Conservation (phyloP, 2,888 invertebrate species). For the Desoria tigrina region DNA sequence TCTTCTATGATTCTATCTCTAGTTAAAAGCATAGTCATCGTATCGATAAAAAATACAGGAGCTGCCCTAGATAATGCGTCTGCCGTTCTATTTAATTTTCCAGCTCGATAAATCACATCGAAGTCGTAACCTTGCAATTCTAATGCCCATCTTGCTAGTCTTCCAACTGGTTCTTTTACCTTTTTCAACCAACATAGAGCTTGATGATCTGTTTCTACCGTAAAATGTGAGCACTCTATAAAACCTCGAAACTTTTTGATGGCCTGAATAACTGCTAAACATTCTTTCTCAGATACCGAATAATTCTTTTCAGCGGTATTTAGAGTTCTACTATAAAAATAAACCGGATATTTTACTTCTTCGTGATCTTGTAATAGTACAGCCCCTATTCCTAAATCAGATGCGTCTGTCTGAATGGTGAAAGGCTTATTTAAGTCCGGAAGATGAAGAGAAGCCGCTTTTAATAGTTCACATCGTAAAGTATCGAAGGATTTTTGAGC, state of each 20-base stretch:
- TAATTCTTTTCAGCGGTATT: constrained; percentile 23
- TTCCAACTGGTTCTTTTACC: constrained; percentile 22
- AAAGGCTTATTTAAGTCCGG: constrained; percentile 8
- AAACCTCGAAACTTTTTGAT: constrained; percentile 24
- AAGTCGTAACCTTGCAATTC: constrained; percentile 13
- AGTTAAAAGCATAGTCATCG: background rate
- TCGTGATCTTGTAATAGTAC: constrained; percentile 22
- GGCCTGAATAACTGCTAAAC: constrained; percentile 22
- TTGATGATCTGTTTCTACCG: no score
- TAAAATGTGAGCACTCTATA: constrained; percentile 18
- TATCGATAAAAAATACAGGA: background rate
- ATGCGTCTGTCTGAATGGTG: constrained; percentile 23
- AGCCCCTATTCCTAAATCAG: constrained; percentile 21
- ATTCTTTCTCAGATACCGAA: constrained; percentile 30
- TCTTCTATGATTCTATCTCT: background rate
- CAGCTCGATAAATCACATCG: constrained; percentile 10
- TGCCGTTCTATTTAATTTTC: constrained; percentile 7
- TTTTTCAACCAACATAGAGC: constrained; percentile 19
- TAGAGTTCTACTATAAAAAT: constrained; percentile 19
- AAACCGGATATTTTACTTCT: background rate
- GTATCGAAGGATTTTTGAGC: background rate
- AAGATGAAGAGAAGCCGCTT: background rate
- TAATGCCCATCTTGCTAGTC: constrained; percentile 28
- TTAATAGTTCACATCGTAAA: background rate
- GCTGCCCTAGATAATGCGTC: constrained; percentile 24